Conservation (phyloP, 2,797 vertebrate genomes). For the Anguilla pacifica region DNA sequence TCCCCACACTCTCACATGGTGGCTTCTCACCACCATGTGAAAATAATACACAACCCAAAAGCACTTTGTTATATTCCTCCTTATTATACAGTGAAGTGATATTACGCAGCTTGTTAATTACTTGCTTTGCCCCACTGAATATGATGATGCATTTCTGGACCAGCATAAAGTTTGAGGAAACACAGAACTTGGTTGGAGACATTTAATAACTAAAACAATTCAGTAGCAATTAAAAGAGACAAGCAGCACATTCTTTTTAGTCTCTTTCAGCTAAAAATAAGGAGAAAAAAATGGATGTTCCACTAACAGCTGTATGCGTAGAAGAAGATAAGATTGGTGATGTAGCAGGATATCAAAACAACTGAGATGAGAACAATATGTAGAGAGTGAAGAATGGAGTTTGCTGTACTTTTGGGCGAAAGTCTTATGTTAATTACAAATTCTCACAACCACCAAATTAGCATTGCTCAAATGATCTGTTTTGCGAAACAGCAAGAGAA, state of each 20-base stretch:
- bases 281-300: constrained; percentile 34
- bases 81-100: background rate
- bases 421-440: constrained; percentile 59
- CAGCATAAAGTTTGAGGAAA: background rate
- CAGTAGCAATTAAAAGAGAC: constrained; percentile 37
- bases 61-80: constrained; percentile 16
- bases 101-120: constrained; percentile 8
- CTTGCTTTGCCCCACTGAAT: background rate
- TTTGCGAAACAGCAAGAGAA: constrained; percentile 62
- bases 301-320: constrained; percentile 46
- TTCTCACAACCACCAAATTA: constrained; percentile 59
- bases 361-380: constrained; percentile 38
- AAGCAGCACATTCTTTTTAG: constrained; percentile 28
- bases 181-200: background rate
- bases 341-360: constrained; percentile 45
- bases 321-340: constrained; percentile 54
- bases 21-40: constrained; percentile 1
- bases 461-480: constrained; percentile 61
- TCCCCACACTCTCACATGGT: constrained; percentile 4
- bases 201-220: background rate
- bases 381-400: constrained; percentile 25
- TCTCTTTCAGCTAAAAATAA: constrained; percentile 35
- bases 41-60: constrained; percentile 4
- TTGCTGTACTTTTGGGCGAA: constrained; percentile 11
- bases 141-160: constrained; percentile 4